These are phyloP conservation scores for Enteromius paludinosus DNA, from an alignment of 2,797 vertebrate genomes.

Conservation along the genomic window DNA sequence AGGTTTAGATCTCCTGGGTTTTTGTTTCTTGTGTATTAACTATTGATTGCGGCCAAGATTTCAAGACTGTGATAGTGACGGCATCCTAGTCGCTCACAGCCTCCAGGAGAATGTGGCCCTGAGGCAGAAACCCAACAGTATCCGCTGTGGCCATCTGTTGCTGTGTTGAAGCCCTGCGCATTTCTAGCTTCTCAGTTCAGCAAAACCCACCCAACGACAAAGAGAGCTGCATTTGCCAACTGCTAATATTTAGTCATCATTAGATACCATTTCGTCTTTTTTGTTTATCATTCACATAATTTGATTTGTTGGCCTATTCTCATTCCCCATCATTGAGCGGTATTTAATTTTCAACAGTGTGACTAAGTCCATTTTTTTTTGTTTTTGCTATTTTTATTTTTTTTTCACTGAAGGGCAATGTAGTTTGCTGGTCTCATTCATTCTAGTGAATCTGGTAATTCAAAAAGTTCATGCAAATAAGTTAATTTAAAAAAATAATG, in stretches of 20 bases:
- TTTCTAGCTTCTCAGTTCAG: constrained; percentile 23
- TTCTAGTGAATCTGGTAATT: neutral
- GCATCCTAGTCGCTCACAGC: constrained; percentile 51
- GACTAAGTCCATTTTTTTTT: neutral
- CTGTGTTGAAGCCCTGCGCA: constrained; percentile 23
- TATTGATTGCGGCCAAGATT: constrained; percentile 58
- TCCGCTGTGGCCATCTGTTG: constrained; percentile 63
- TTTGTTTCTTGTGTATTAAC: constrained; percentile 52
- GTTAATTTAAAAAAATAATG: neutral
- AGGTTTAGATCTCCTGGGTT: constrained; percentile 48
- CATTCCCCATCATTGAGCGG: neutral
- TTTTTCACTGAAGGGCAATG: neutral
- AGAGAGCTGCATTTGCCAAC: neutral
- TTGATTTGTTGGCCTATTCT: neutral
- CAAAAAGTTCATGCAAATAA: neutral
- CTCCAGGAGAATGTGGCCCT: constrained; percentile 48
- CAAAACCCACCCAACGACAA: neutral
- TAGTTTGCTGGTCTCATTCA: neutral
- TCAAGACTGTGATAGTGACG: constrained; percentile 31
- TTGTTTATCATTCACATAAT: neutral
- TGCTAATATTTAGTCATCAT: neutral
- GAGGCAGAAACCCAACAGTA: constrained; percentile 61
- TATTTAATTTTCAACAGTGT: neutral
- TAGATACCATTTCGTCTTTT: neutral
- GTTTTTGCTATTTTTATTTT: too few relatives aligned